phyloP scores from a whole-genome alignment of 2,888 invertebrate genomes.

The Drosophila demipolita region DNA sequence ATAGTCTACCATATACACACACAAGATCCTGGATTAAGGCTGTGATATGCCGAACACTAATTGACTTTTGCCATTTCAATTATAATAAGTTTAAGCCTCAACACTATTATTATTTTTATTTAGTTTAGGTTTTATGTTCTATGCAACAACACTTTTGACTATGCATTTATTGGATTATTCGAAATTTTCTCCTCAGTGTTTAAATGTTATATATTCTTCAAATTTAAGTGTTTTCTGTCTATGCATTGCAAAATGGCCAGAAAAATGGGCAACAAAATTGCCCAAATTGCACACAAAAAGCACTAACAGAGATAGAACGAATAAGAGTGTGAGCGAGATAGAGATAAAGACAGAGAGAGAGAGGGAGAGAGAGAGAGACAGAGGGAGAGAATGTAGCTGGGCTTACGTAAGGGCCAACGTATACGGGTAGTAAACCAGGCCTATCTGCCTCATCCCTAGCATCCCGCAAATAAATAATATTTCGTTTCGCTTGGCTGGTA shows the following conservation, averaged over 20 bases:
- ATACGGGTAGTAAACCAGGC: conserved; percentile 30
- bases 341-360: too few relatives aligned
- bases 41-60: not conserved
- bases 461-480: conserved; percentile 67
- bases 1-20: not conserved
- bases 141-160: not conserved
- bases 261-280: conserved; percentile 51
- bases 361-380: not conserved
- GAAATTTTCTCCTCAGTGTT: not conserved
- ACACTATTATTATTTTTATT: not conserved
- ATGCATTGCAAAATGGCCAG: conserved; percentile 56
- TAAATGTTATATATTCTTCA: not conserved
- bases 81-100: not conserved
- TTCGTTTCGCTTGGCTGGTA: conserved; percentile 43
- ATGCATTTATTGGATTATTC: not conserved
- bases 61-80: conserved; percentile 3
- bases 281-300: conserved; percentile 55
- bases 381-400: not conserved
- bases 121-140: not conserved
- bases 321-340: not conserved
- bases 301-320: not conserved
- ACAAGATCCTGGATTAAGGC: not conserved
- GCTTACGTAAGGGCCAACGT: conserved; percentile 7
- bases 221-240: conserved; percentile 57
- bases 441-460: not conserved